Evolutionary conservation across 2,888 invertebrate species (phyloP), one percentile per base, ranked within the genome.

Genomic region (Hyposoter didymator): DNA sequence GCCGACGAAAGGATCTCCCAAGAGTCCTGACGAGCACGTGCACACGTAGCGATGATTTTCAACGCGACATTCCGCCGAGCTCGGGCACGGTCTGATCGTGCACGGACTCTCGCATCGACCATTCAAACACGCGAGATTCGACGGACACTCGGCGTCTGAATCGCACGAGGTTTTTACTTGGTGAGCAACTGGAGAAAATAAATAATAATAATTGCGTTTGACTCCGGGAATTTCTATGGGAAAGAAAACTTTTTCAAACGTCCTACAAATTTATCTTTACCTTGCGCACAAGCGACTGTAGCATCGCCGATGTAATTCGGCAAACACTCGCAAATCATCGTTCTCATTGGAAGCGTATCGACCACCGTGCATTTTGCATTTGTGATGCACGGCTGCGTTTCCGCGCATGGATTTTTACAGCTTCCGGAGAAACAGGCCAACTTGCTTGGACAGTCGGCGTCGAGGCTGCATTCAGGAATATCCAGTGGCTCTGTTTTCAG

Each of bases 321-420:
- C 86, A 97, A 95, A 92, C 98, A 98, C 91, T 97, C 96, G 93
- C 98, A 98, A 84, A 97, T 96, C 96, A 98, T 97, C 8, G 98
- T 98, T 89, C 98, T 96, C 94, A 98, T 95, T 7, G 98, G 98
- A 87, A 98, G 94, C 0, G 98, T 97, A 91, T 98, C 97, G 35
- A 98, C 96, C 12, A 98, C 98, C 10, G 96, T 95, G 92, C 98
- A 98, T 88, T 96, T 95, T 0, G 98, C 98, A 91, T 97, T 96
- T 52, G 94, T 92, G 19, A 98, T 98, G 91, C 98, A 98, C 0
- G 98, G 97, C 91, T 96, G 95, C 1, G 96, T 97, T 84, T 96
- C 95, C 7, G 94, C 92, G 92, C 98, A 98, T 0, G 98, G 98
- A 92, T 98, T 97, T 90, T 95, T 96, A 91, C 98, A 98, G 87